These are phyloP conservation scores for Antedon mediterranea DNA, from an alignment of 53 echinoderm and acorn worm genomes.

Conservation along the genomic window DNA sequence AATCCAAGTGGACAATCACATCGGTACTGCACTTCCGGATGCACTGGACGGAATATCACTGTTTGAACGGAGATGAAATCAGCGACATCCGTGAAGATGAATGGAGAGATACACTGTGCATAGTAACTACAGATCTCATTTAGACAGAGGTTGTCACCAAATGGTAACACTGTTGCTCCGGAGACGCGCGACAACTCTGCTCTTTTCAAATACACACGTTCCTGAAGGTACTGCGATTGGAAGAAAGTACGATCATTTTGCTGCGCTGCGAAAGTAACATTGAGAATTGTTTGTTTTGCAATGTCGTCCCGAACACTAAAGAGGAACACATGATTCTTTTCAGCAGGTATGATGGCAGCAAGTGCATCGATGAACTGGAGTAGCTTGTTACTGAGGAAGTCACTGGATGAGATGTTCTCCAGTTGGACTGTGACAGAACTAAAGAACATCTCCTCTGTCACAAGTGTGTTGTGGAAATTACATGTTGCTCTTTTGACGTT, in stretches of 20 bases:
- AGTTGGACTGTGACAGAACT: conserved; percentile 83
- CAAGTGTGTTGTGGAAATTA: conserved; percentile 64
- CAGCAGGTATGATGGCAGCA: conserved; percentile 72
- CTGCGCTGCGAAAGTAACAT: conserved; percentile 83
- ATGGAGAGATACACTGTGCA: conserved; percentile 54
- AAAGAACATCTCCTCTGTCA: conserved; percentile 68
- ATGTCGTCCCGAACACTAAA: conserved; percentile 65
- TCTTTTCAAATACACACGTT: conserved; percentile 79
- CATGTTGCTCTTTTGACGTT: conserved; percentile 37
- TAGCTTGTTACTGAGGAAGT: conserved; percentile 56
- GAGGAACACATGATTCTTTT: conserved; percentile 59
- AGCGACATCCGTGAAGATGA: conserved; percentile 67
- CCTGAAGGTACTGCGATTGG: conserved; percentile 84
- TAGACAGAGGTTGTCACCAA: conserved; percentile 93
- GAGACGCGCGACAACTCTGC: conserved; percentile 51
- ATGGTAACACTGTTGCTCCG: conserved; percentile 69
- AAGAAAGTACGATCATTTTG: conserved; percentile 62
- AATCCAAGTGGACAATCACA: conserved; percentile 97
- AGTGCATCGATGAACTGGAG: conserved; percentile 66
- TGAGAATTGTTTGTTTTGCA: conserved; percentile 38
- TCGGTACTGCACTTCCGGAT: conserved; percentile 76
- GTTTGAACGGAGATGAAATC: conserved; percentile 74
- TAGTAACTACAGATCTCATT: conserved; percentile 68
- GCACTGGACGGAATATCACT: conserved; percentile 94
- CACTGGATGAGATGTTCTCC: conserved; percentile 45